Evolutionary conservation across 2,888 invertebrate species (phyloP).

Genomic region (Torymus tubicola): DNA sequence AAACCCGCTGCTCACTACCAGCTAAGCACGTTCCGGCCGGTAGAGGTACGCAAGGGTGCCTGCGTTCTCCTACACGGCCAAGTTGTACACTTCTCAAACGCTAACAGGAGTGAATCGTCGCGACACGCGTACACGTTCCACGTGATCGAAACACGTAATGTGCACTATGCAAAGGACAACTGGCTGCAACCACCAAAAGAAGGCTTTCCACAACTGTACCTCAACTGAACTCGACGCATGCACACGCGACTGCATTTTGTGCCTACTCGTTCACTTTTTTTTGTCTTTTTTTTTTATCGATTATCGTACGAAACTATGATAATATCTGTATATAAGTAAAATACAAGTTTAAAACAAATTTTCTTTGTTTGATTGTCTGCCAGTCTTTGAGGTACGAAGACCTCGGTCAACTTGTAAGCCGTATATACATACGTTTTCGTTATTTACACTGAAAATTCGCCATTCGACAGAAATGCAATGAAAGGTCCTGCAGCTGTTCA

Average conservation of each 20-base stretch:
- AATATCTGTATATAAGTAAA: too few species aligned
- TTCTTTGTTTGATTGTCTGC: too few species aligned
- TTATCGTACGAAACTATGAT: too few species aligned
- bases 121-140: conserved; percentile 98
- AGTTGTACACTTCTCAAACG: conserved; percentile 94
- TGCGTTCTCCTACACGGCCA: conserved; percentile 94
- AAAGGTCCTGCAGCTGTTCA: conserved; percentile 69
- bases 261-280: background rate
- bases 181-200: conserved; percentile 89
- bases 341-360: too few species aligned
- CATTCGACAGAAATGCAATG: conserved; percentile 68
- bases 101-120: conserved; percentile 88
- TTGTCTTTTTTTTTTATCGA: too few species aligned
- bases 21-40: conserved; percentile 84
- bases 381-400: too few species aligned
- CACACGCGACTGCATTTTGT: conserved; percentile 26
- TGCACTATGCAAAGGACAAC: conserved; percentile 87
- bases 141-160: conserved; percentile 87
- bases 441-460: conserved; percentile 59
- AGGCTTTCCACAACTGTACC: conserved; percentile 85
- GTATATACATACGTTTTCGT: background rate
- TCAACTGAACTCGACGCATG: conserved; percentile 32
- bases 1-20: conserved; percentile 84
- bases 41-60: conserved; percentile 91
- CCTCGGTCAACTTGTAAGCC: too few species aligned